Evolutionary conservation across 2,888 invertebrate genomes (phyloP), one percentile per base, ranked within the genome.

Genomic region (Apotomis betuletana): DNA sequence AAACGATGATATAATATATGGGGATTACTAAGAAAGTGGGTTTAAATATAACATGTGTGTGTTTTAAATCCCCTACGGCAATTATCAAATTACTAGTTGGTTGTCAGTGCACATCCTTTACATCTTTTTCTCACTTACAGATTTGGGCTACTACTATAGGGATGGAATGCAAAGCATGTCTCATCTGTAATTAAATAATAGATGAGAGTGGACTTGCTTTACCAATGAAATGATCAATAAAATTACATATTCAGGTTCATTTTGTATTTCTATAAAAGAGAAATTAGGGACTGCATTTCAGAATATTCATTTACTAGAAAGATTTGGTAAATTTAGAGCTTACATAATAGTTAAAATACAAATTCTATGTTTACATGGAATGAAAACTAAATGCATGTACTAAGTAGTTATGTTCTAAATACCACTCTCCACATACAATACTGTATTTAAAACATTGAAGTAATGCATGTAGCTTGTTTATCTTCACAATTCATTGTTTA

Each of bases 311-410:
- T 67, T 61, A 27, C 67, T 58, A 44, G 13, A 41, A 44, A 38
- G 55, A 41, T 12, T 59, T 51, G 57, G 62, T 67, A 67, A 58
- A 44, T 67, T 51, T 62, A 58, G 52, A 67, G 54, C 67, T 72
- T 63, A 72, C 67, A 67, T 63, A 49, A 72, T 63, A 67, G 69
- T 65, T 70, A 73, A 70, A 74, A 74, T 73, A 71, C 70, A 74
- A 75, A 67, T 70, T 69, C 72, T 67, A 74, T 75, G 73, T 73
- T 75, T 67, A 74, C 69, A 75, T 76, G 76, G 76, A 76, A 76
- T 76, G 76, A 75, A 74, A 74, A 67, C 75, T 76, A 76, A 76
- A 76, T 75, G 76, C 76, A 74, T 75, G 70, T 74, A 74, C 75
- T 73, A 64, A 75, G 67, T 75, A 67, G 60, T 71, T 74, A 72